Conservation (phyloP, 2,888 invertebrate genomes). For the Periphyllus acericola region DNA sequence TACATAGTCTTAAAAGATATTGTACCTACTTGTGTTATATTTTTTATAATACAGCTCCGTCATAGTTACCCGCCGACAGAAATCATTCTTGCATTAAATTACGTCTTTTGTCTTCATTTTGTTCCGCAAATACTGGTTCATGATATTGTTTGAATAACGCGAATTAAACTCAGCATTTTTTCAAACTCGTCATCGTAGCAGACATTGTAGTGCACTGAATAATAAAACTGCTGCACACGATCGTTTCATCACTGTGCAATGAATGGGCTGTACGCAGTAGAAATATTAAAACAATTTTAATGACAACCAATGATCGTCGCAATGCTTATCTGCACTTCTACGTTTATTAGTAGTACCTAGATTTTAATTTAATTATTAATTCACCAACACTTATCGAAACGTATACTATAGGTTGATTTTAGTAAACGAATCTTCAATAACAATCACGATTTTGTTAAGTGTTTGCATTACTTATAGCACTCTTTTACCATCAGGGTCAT, state of each 20-base stretch:
- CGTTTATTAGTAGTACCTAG: not conserved
- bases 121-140: no score
- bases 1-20: not conserved
- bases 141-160: no score
- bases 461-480: not conserved
- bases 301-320: not conserved
- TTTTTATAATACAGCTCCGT: not conserved
- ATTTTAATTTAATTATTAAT: not conserved
- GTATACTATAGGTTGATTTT: not conserved
- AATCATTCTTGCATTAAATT: not conserved
- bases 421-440: not conserved
- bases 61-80: not conserved
- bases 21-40: not conserved
- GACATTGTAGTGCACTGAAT: no score
- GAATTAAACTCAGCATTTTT: no score
- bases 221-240: no score
- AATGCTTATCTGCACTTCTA: not conserved
- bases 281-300: no score
- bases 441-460: not conserved
- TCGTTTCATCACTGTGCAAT: no score
- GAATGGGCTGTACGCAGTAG: no score
- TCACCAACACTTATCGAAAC: not conserved
- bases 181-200: no score
- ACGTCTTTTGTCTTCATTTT: not conserved
- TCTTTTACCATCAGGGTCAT: not conserved